These are phyloP conservation scores for Neoascia interrupta DNA, from an alignment of 2,888 invertebrate species.

Conservation along the genomic window DNA sequence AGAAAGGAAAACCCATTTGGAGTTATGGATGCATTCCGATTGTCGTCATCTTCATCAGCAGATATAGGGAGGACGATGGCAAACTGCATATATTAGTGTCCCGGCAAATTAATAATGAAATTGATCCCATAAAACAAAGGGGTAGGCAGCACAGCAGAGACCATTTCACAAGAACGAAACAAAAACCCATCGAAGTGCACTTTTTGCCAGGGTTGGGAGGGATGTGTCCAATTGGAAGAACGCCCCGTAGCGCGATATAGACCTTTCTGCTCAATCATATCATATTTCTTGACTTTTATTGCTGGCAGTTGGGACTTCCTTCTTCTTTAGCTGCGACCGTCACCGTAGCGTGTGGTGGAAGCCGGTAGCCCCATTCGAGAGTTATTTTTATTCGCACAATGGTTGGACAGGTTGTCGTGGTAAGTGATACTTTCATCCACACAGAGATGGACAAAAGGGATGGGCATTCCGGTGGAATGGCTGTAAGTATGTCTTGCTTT, in stretches of 20 bases:
- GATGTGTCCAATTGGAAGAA: conserved; percentile 56
- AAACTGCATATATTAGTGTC: conserved; percentile 48
- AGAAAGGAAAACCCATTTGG: conserved; percentile 27
- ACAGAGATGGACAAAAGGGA: conserved; percentile 5
- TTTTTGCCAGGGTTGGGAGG: conserved; percentile 9
- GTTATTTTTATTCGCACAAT: conserved; percentile 55
- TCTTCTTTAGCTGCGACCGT: not conserved
- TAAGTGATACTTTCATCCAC: conserved; percentile 30
- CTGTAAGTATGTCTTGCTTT: conserved; percentile 42
- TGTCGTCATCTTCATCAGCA: conserved; percentile 27
- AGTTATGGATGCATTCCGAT: conserved; percentile 52
- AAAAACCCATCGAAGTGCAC: conserved; percentile 11
- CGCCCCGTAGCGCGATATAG: conserved; percentile 49
- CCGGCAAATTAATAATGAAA: conserved; percentile 58
- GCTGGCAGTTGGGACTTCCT: conserved; percentile 26
- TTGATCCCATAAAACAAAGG: conserved; percentile 61
- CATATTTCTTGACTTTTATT: conserved; percentile 69
- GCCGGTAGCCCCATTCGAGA: not conserved
- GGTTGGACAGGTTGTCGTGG: conserved; percentile 47
- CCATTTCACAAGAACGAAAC: not conserved
- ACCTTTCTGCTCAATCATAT: conserved; percentile 63
- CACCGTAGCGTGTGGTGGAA: not conserved
- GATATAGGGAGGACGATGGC: conserved; percentile 20
- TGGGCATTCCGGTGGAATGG: conserved; percentile 4
- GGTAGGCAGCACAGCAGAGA: conserved; percentile 33